Evolutionary conservation across 2,888 invertebrate genomes (phyloP), one percentile per base, ranked within the genome.

Genomic region (Hesperia comma): DNA sequence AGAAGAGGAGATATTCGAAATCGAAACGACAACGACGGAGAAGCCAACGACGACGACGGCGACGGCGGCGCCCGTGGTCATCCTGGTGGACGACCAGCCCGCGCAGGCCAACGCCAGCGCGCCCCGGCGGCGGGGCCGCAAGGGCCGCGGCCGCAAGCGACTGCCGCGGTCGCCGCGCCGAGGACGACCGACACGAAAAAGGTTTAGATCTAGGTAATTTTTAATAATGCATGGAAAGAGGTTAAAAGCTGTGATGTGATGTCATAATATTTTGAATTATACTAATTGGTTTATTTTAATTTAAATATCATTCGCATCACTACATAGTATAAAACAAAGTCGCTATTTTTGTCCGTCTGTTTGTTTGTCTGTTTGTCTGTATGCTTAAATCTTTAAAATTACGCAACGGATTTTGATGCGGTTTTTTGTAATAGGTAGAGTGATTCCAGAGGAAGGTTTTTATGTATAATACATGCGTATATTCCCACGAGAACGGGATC

Each of bases 41-140:
- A 74, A 73, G 71, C 79, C 80, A 49, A 83, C 82, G 6, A 84
- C 85, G 15, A 81, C 81, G 1, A 82, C 86, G 8, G 87, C 86
- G 1, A 88, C 90, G 8, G 71, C 79, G 32, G 81, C 92, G 2
- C 92, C 92, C 0, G 82, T 89, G 17, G 92, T 92, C 2, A 91
- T 92, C 60, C 78, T 92, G 61, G 92, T 92, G 58, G 92, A 92
- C 68, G 92, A 92, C 74, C 91, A 92, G 71, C 92, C 92, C 0
- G 88, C 86, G 17, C 85, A 86, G 1, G 81, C 83, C 0, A 91
- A 91, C 70, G 79, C 83, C 12, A 90, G 81, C 60, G 74, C 75
- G 10, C 75, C 87, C 6, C 86, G 81, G 37, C 79, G 80, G 67
- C 85, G 82, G 73, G 90, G 89, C 62, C 85, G 88, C 12, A 84